These are phyloP conservation scores for Orestias chungarensis DNA, from an alignment of 2,797 vertebrate species.

Conservation along the genomic window DNA sequence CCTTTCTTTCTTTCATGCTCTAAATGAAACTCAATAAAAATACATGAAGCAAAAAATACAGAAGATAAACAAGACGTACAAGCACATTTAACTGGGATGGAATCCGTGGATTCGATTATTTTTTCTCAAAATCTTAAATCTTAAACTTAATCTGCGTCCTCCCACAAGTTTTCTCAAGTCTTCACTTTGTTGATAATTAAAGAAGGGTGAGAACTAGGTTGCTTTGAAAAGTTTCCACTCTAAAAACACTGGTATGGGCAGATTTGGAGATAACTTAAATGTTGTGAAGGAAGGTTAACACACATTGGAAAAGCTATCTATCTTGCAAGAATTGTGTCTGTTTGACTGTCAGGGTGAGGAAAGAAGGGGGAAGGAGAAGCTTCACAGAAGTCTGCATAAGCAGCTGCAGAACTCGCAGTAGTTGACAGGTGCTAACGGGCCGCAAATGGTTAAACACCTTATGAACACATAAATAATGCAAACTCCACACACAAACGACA, in stretches of 20 bases:
- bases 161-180: background rate
- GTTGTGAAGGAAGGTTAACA: background rate
- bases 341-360: too few relatives aligned
- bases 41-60: conserved; percentile 53
- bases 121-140: background rate
- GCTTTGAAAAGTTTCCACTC: background rate
- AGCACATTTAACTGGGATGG: background rate
- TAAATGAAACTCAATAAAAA: conserved; percentile 34
- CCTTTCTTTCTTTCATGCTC: conserved; percentile 37
- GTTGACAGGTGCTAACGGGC: too few relatives aligned
- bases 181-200: background rate
- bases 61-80: conserved; percentile 17
- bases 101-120: background rate
- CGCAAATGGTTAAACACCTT: too few relatives aligned
- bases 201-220: background rate
- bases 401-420: too few relatives aligned
- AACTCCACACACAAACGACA: too few relatives aligned
- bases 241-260: background rate
- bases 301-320: background rate
- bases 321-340: background rate
- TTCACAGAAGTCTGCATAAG: too few relatives aligned
- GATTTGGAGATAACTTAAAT: background rate
- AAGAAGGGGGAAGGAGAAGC: too few relatives aligned
- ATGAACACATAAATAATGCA: too few relatives aligned
- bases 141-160: too few relatives aligned